Conservation (phyloP, 2,888 invertebrate species). For the Cerastoderma edule region DNA sequence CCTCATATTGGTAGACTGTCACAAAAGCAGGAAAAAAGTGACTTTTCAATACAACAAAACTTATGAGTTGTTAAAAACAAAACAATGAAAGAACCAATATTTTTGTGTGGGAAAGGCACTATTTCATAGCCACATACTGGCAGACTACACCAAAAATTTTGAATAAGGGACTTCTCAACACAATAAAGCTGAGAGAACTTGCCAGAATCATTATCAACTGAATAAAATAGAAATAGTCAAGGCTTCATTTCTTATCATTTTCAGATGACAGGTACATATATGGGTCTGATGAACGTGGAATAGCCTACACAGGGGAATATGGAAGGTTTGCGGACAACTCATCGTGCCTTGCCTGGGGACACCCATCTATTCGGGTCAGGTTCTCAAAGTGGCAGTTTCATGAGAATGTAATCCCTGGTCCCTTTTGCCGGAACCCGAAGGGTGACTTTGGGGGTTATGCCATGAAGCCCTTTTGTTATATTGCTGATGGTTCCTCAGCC, state of each 20-base stretch:
- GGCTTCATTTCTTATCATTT: slow-evolving; percentile 8
- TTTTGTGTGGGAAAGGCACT: too few relatives aligned
- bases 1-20: too few relatives aligned
- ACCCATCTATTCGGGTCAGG: slow-evolving; percentile 18
- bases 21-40: too few relatives aligned
- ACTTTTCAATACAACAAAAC: too few relatives aligned
- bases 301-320: slow-evolving; percentile 64
- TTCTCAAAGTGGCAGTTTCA: slow-evolving; percentile 40
- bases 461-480: slow-evolving; percentile 55
- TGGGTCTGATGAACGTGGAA: slow-evolving; percentile 55
- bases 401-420: slow-evolving; percentile 57
- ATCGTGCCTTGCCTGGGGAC: slow-evolving; percentile 61
- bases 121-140: too few relatives aligned
- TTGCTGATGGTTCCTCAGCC: not conserved
- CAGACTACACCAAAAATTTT: too few relatives aligned
- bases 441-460: slow-evolving; percentile 11
- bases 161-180: too few relatives aligned
- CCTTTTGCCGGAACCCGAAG: slow-evolving; percentile 61
- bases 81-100: too few relatives aligned
- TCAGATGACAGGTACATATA: slow-evolving; percentile 57
- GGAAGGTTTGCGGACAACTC: slow-evolving; percentile 22
- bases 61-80: too few relatives aligned
- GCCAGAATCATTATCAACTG: not conserved
- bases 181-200: not conserved
- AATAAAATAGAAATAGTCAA: not conserved